phyloP scores from a whole-genome alignment of 2,888 invertebrate genomes.

The Aphidoletes aphidimyza region DNA sequence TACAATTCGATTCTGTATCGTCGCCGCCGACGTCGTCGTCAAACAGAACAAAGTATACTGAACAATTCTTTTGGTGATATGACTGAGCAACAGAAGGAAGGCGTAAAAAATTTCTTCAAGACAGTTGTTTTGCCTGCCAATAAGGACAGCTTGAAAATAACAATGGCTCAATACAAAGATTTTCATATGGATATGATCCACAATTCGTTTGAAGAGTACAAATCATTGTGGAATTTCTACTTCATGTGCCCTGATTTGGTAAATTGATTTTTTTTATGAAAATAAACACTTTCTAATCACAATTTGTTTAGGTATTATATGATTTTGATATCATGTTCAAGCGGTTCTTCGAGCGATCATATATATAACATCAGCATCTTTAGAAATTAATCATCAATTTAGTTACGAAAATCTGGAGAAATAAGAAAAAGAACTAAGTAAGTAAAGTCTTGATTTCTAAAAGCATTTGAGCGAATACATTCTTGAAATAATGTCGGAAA shows the following conservation, averaged over 20 bases:
- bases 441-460: no score
- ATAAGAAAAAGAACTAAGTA: no score
- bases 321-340: conserved; percentile 2
- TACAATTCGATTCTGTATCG: background rate
- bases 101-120: background rate
- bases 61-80: background rate
- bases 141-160: background rate
- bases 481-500: no score
- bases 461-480: no score
- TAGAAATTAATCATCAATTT: no score
- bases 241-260: background rate
- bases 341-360: no score
- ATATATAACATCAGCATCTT: no score
- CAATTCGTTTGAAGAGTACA: background rate
- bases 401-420: no score
- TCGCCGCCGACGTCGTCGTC: no score
- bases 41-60: background rate
- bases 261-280: background rate
- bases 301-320: background rate
- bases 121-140: background rate
- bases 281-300: background rate
- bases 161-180: background rate
- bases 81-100: background rate
- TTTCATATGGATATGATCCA: background rate
- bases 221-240: background rate